phyloP scores from a whole-genome alignment of 1,140 invertebrate species.

The Hyposmocoma kahamanoa region DNA sequence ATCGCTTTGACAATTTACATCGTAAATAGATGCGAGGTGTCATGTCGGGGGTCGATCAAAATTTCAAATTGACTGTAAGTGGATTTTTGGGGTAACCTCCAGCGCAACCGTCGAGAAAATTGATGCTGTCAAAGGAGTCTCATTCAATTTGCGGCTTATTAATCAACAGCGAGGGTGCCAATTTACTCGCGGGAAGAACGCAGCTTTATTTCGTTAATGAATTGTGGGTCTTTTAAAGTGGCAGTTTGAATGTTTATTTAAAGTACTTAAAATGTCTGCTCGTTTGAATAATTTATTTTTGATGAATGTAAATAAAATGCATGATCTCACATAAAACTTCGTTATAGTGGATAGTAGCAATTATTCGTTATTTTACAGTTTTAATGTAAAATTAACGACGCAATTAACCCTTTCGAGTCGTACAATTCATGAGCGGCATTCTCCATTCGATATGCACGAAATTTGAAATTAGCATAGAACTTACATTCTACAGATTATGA shows the following conservation, averaged over 20 bases:
- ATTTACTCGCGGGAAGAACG: conserved; percentile 16
- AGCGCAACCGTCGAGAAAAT: conserved; percentile 57
- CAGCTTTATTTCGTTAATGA: conserved; percentile 21
- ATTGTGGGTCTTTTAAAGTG: conserved; percentile 16
- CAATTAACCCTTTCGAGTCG: no score
- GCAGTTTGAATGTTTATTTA: conserved; percentile 1
- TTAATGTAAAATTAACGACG: no score
- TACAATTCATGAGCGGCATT: no score
- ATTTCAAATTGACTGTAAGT: conserved; percentile 68
- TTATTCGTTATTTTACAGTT: no score
- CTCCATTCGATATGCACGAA: no score
- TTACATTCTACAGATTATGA: no score
- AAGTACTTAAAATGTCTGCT: no score
- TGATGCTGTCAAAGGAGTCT: conserved; percentile 64
- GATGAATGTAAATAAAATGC: background rate
- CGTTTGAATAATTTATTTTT: background rate
- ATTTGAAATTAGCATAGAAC: no score
- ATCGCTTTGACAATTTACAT: conserved; percentile 69
- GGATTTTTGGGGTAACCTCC: conserved; percentile 56
- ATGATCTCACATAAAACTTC: no score
- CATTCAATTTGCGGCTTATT: conserved; percentile 66
- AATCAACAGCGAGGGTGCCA: conserved; percentile 41
- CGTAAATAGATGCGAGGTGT: conserved; percentile 67
- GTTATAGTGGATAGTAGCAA: no score
- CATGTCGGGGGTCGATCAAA: conserved; percentile 66